Evolutionary conservation across 2,797 vertebrate genomes (phyloP).

Genomic region (Vespertilio murinus): DNA sequence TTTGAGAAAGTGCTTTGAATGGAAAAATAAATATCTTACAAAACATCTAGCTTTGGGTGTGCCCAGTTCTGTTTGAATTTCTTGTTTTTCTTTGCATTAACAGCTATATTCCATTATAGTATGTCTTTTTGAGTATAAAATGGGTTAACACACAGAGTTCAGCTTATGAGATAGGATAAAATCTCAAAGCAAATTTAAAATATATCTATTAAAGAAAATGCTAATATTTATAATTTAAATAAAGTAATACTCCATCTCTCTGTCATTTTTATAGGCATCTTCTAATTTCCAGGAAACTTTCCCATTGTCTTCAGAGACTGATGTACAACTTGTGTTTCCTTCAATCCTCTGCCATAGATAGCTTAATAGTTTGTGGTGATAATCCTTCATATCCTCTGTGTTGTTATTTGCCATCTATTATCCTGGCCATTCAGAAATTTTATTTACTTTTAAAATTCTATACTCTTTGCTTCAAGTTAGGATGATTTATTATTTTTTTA

Average conservation of each 20-base stretch:
- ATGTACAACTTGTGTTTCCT: neutral
- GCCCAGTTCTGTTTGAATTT: slow-evolving; percentile 33
- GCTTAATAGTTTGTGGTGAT: slow-evolving; percentile 31
- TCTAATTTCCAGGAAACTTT: slow-evolving; percentile 27
- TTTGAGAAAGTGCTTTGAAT: slow-evolving; percentile 64
- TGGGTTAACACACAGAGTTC: slow-evolving; percentile 4
- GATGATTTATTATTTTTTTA: neutral
- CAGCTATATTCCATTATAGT: neutral
- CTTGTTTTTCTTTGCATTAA: slow-evolving; percentile 47
- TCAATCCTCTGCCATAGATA: neutral
- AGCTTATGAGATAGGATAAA: slow-evolving; percentile 20
- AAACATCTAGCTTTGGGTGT: slow-evolving; percentile 33
- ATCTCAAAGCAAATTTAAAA: slow-evolving; percentile 50
- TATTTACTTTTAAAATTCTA: slow-evolving; percentile 14
- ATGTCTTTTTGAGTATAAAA: slow-evolving; percentile 50
- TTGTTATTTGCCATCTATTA: slow-evolving; percentile 23
- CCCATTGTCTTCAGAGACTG: neutral
- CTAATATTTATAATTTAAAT: slow-evolving; percentile 32
- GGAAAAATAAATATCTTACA: slow-evolving; percentile 61
- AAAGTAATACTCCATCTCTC: neutral
- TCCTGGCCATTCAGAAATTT: neutral
- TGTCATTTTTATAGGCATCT: neutral
- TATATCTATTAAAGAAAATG: slow-evolving; percentile 33
- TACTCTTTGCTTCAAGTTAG: neutral
- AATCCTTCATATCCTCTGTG: neutral